Evolutionary conservation across 2,888 invertebrate species (phyloP).

Genomic region (Ennomos erosarius): DNA sequence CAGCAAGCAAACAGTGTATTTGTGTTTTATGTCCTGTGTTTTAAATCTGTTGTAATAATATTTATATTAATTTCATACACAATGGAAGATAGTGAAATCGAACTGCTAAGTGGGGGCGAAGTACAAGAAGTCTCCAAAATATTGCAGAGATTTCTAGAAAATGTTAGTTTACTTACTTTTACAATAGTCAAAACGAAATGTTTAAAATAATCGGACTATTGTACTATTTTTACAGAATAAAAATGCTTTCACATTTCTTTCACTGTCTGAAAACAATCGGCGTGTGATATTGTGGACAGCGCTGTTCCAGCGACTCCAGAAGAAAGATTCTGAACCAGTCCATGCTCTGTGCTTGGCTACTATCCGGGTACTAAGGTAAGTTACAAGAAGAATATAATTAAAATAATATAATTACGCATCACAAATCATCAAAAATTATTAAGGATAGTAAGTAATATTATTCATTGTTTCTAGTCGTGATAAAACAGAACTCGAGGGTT

Average conservation of each 20-base stretch:
- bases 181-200: not conserved
- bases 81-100: conserved; percentile 73
- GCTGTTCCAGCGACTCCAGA: conserved; percentile 85
- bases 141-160: conserved; percentile 61
- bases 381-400: not conserved
- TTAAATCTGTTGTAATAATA: not conserved
- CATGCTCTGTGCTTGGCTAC: conserved; percentile 85
- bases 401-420: too few relatives aligned
- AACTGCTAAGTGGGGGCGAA: conserved; percentile 55
- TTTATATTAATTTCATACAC: conserved; percentile 7
- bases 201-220: not conserved
- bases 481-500: conserved; percentile 88
- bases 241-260: conserved; percentile 86
- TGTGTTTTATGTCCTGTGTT: not conserved
- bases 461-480: conserved; percentile 87
- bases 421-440: too few relatives aligned
- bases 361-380: conserved; percentile 88
- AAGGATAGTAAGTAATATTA: conserved; percentile 4
- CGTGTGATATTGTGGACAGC: conserved; percentile 86
- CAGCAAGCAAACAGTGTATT: too few relatives aligned
- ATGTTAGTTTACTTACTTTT: conserved; percentile 46
- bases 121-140: conserved; percentile 54
- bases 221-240: conserved; percentile 66
- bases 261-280: conserved; percentile 81
- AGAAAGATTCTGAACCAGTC: conserved; percentile 69